Evolutionary conservation across 2,113 vertebrate genomes (phyloP), one percentile per base, ranked within the genome.

Genomic region (Pedetes capensis): DNA sequence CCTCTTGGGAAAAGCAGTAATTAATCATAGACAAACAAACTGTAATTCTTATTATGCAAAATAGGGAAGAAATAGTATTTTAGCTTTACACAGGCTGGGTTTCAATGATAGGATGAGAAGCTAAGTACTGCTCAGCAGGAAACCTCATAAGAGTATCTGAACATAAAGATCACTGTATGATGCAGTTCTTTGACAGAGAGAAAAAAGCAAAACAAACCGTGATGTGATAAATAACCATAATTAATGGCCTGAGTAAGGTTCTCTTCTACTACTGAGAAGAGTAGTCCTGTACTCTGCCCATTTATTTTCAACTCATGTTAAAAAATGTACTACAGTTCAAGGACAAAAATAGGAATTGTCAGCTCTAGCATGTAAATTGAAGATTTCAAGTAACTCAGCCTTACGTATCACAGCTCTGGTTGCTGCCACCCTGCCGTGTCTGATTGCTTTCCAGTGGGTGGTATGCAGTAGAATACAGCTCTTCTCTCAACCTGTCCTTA

Each of bases 1-100:
- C 96, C 85, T 95, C 96, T 94, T n/a, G 95, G 96, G 93, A 96
- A 76, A 95, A 72, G 63, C 17, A 89, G 95, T 97, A 97, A 97
- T 89, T 96, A 98, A 98, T 97, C 84, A 97, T 76, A 97, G 92
- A 96, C 91, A 98, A 98, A 96, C 86, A 98, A 98, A 97, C 71
- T 89, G 85, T 97, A 79, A 55, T 96, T 97, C 37, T 81, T 94
- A 97, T 81, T 97, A 95, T 94, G 47, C 20, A 69, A 87, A 95
- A 96, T 75, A 88, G 63, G 94, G 86, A 97, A 85, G 75, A 72
- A 97, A 96, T 93, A 87, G 87, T 94, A 96, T 95, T 93, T 96
- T 91, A 76, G 87, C 93, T 87, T 95, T 75, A 75, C 49, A 72
- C 49, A 93, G 68, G 51, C 79, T 94, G 68, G 63, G 74, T 44